Evolutionary conservation across 2,113 vertebrate species (phyloP), one percentile per base, ranked within the genome.

Genomic region (Turdus rufiventris): DNA sequence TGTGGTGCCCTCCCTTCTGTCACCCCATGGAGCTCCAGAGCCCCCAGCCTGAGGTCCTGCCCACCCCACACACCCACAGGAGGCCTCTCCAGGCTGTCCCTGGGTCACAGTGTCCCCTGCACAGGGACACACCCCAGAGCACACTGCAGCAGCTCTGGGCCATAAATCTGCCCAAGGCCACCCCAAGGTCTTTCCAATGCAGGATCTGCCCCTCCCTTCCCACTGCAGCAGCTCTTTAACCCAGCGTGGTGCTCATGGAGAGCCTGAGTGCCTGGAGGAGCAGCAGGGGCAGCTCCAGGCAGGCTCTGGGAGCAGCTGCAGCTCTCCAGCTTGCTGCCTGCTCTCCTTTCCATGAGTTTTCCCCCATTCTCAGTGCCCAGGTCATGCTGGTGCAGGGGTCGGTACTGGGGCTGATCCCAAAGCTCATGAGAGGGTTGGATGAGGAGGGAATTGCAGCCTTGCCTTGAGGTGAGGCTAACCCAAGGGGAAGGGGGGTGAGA

Each of bases 171-270:
- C 0, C 88, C 91, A 94, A 91, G 90, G 81, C 26, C 81, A 54
- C 48, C 18, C 29, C 94, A 94, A 94, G 65, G 65, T 81, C 94
- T 67, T 71, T 53, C 72, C 77, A 58, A 0, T 8, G 36, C 0
- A 0, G 56, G 51, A 29, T n/a, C 63, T 42, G 15, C 31, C 25
- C 5, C 80, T 89, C 76, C 56, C 63, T 28, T 29, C 60, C 61
- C 38, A 0, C 89, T 91, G 88, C 38, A 0, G 72, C 94, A 91
- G 72, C 42, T 83, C 50, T 53, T 40, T 6, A 70, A 14, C 42
- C 1, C 1, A 94, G 68, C 9, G 0, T 94, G 84, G 23, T 4
- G 0, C 13, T 17, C 5, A 10, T 0, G 1, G 19, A 1, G 2
- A 82, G 38, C 19, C 11, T 0, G 7, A 1, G 7, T 6, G 17